Percentiles rank a stretch among this genome's conserved stretches.
Evolutionary conservation across 1,140 invertebrate genomes (phyloP).

Genomic region (Drosophila ogumai): DNA sequence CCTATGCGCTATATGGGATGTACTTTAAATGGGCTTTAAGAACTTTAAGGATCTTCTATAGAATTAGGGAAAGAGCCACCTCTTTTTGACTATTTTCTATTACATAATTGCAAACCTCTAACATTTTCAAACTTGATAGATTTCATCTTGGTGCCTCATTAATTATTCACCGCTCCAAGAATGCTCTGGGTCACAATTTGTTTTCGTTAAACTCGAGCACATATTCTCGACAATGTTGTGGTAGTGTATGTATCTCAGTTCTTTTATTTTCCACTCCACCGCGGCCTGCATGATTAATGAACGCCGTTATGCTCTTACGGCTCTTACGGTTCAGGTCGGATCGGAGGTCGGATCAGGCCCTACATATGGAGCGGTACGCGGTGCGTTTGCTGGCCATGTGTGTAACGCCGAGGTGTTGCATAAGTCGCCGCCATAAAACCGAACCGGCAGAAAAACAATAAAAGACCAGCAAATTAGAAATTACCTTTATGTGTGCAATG

Average conservation of each 20-base stretch:
- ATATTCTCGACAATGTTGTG: conserved; percentile 11
- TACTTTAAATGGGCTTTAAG: neutral
- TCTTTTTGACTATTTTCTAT: neutral
- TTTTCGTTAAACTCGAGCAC: conserved; percentile 16
- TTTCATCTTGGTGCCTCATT: conserved; percentile 8
- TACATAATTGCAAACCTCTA: neutral
- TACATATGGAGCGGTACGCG: conserved; percentile 47
- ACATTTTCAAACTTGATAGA: neutral
- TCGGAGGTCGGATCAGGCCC: conserved; percentile 19
- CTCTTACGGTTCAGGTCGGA: conserved; percentile 10
- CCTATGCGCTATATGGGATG: neutral
- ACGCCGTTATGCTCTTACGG: conserved; percentile 79
- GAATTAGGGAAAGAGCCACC: neutral
- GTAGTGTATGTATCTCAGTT: conserved; percentile 47
- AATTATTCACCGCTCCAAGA: conserved; percentile 12
- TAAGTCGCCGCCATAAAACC: conserved; percentile 68
- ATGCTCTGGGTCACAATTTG: conserved; percentile 21
- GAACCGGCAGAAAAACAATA: conserved; percentile 71
- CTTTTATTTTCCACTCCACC: conserved; percentile 37
- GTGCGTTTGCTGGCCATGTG: conserved; percentile 41
- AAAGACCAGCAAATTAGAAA: conserved; percentile 82
- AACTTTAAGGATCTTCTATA: neutral
- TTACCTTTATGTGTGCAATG: conserved; percentile 79
- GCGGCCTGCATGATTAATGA: conserved; percentile 76
- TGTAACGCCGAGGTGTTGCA: conserved; percentile 64